Evolutionary conservation across 2,888 invertebrate species (phyloP), one percentile per base, ranked within the genome.

Genomic region (Oasisia sp.): DNA sequence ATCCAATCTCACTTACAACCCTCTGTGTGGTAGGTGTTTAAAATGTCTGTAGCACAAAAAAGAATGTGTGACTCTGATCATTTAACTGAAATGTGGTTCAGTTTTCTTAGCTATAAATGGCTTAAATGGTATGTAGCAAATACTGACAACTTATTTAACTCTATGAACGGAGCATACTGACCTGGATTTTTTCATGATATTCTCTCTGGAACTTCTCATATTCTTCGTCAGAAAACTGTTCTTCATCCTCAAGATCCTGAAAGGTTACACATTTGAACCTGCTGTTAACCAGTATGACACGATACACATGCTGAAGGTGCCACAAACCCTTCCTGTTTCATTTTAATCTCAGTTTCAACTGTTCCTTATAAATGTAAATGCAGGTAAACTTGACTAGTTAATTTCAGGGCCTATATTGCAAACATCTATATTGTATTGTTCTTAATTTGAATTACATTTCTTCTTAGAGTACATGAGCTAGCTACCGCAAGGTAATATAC

Each of bases 211-310:
- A 99, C 94, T 97, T 97, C 92, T 98, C 97, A 94, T 98, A 98
- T 95, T 99, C 99, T 93, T 98, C 97, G 94, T 98, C 98, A 0
- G 98, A 97, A 96, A 98, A 99, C 58, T 98, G 97, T 94, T 97
- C 97, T 94, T 98, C 97, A 94, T 98, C 98, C 95, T 99, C 98
- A 8, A 99, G 97, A 0, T 95, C 95, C 96, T 96, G 92, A 8
- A 93, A 93, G 32, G 12, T 74, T 14, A 32, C 19, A 45, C 44
- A 91, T 19, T 91, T 32, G 12, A n/a, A 45, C 32, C 14, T 74
- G 74, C 27, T 27, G 27, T n/a, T 74, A 74, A 74, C 74, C 74
- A 38, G 38, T 38, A 7, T n/a, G 27, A 74, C 50, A 50, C 50
- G 14, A 50, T 9, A 50, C 12, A 9, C 74, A 74, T 27, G 27